Evolutionary conservation across 2,888 invertebrate species (phyloP), one percentile per base, ranked within the genome.

Genomic region (Hirtodrosophila cameraria): DNA sequence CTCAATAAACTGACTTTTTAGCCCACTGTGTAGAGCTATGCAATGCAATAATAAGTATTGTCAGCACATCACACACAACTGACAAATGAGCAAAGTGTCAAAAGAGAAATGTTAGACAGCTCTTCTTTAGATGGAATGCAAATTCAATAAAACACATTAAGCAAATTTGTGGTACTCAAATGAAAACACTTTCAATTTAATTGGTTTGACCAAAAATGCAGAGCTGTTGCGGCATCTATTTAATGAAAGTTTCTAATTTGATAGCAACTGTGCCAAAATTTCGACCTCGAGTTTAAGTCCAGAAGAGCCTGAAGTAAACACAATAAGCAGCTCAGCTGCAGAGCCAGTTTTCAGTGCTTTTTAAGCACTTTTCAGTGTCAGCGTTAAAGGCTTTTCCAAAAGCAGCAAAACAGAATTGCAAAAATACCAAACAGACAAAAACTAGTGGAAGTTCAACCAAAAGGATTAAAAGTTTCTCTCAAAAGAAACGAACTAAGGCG

Each of bases 401-500:
- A 27, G 15, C 8, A 35, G 23, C 27, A 28, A 33, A 31, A 46
- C 18, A 38, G n/a, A 55, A 53, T 53, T 20, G 25, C 49, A 36
- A 42, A 49, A 50, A 49, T 18, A 27, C 27, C 11, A 9, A 39
- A 16, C 38, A 8, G 18, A 20, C 48, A 55, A 31, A 60, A 67
- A 46, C 38, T 64, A 52, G 27, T 53, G 82, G 67, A 85, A 81
- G 60, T 84, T 74, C 53, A 71, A 55, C 61, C 63, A 62, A 65
- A 72, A 68, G 79, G 79, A 79, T 82, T 82, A 72, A 85, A 80
- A 75, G 72, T 80, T 85, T 85, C 48, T 1, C 65, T 55, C 59
- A 71, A 85, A 85, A 61, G 58, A 35, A 23, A 23, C 52, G 46
- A 58, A 35, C 63, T 52, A 53, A 66, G 53, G 58, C 67, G 23